Conservation (phyloP, 2,113 vertebrate genomes). For the Stigmatopora argus region DNA sequence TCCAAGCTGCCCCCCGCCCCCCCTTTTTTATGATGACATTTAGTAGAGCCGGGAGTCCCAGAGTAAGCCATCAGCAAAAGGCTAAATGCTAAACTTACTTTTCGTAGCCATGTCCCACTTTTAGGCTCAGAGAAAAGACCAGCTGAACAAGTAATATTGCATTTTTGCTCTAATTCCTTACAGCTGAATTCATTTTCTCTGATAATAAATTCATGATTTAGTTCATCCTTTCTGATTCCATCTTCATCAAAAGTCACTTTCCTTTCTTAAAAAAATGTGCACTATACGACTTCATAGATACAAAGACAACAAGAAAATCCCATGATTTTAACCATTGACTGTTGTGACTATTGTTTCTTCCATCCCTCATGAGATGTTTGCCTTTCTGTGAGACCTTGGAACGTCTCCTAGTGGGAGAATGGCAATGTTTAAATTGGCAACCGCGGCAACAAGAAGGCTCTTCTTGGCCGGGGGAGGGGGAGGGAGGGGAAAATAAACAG, state of each 20-base stretch:
- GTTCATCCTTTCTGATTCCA: too few relatives aligned
- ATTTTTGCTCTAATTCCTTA: too few relatives aligned
- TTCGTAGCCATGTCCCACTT: neutral
- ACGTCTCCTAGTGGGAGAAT: slow-evolving; percentile 22
- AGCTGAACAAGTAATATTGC: too few relatives aligned
- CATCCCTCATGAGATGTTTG: neutral
- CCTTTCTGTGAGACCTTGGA: slow-evolving; percentile 6
- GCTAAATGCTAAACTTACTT: slow-evolving; percentile 17
- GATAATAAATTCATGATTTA: too few relatives aligned
- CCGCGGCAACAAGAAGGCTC: slow-evolving; percentile 24
- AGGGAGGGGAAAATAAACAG: slow-evolving; percentile 13
- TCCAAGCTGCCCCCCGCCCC: slow-evolving; percentile 21
- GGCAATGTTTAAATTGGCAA: slow-evolving; percentile 43
- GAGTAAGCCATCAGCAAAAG: neutral
- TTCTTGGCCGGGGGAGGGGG: slow-evolving; percentile 17
- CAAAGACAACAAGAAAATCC: neutral
- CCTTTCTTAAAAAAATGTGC: too few relatives aligned
- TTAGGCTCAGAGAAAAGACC: neutral
- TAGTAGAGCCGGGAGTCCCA: slow-evolving; percentile 49
- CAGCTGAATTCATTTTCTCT: too few relatives aligned
- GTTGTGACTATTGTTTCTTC: too few relatives aligned
- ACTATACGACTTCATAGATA: too few relatives aligned
- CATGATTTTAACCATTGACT: neutral
- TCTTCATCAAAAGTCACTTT: too few relatives aligned
- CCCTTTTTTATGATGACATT: slow-evolving; percentile 47